Evolutionary conservation across 2,113 vertebrate species (phyloP).

Genomic region (Toxotes chatareus): DNA sequence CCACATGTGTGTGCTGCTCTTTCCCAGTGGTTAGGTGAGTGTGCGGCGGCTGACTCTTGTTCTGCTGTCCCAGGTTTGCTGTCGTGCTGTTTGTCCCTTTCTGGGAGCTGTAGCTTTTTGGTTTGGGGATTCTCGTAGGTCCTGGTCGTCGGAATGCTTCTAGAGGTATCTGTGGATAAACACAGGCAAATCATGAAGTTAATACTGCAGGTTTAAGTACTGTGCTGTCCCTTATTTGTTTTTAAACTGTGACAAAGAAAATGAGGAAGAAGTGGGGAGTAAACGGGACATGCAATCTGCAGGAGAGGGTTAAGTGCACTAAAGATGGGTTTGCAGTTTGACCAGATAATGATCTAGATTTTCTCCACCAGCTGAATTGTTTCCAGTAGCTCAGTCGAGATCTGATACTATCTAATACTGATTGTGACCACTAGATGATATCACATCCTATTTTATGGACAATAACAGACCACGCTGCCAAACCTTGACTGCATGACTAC

Average conservation of each 20-base stretch:
- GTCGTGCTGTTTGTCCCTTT: constrained; percentile 78
- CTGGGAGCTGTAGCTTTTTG: constrained; percentile 82
- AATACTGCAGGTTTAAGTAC: not conserved
- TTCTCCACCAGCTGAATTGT: not conserved
- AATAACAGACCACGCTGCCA: not conserved
- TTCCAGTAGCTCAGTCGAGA: not conserved
- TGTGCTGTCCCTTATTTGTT: not conserved
- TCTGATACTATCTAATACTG: constrained; percentile 22
- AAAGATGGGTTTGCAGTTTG: not conserved
- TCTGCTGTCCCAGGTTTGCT: constrained; percentile 43
- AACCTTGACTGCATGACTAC: not conserved
- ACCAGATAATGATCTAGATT: not conserved
- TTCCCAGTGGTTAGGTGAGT: constrained; percentile 30
- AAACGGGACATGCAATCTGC: not conserved
- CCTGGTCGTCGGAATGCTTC: constrained; percentile 83
- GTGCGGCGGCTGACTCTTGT: constrained; percentile 42
- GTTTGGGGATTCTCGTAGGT: constrained; percentile 91
- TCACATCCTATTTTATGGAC: constrained; percentile 27
- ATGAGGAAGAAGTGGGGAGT: not conserved
- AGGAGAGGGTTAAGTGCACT: not conserved
- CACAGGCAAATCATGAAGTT: not conserved
- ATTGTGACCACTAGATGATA: constrained; percentile 67
- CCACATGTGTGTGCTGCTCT: constrained; percentile 24
- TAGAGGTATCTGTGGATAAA: constrained; percentile 86
- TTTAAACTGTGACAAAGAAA: not conserved